phyloP scores from a whole-genome alignment of 1,140 invertebrate species.

The Microplitis demolitor region DNA sequence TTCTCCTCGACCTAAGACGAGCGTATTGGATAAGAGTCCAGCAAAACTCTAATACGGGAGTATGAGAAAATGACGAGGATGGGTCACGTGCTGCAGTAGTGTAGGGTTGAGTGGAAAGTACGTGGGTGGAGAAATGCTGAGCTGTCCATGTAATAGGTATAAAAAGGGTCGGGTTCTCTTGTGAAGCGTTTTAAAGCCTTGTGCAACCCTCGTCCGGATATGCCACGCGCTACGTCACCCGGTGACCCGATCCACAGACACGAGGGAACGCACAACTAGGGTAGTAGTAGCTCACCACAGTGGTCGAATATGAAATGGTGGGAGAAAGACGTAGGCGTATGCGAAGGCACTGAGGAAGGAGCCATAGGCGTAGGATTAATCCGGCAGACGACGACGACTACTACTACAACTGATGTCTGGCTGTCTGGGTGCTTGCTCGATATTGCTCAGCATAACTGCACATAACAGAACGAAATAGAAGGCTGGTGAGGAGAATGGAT shows the following conservation, averaged over 20 bases:
- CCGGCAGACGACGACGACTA: neutral
- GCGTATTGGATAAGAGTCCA: neutral
- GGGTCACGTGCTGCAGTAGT: too few species aligned
- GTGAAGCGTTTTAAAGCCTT: constrained; percentile 13
- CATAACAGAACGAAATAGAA: too few species aligned
- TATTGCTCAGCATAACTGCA: too few species aligned
- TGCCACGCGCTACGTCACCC: constrained; percentile 28
- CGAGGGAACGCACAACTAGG: constrained; percentile 40
- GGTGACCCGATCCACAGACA: constrained; percentile 44
- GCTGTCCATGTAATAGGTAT: too few species aligned
- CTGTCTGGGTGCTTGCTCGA: too few species aligned
- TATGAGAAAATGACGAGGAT: too few species aligned
- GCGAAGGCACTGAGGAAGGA: constrained; percentile 19
- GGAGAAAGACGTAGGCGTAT: constrained; percentile 33
- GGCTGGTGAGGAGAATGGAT: too few species aligned
- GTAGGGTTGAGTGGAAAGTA: too few species aligned
- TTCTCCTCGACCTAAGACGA: neutral
- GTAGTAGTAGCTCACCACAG: constrained; percentile 41
- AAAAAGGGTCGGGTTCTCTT: too few species aligned
- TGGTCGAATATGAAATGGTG: constrained; percentile 18
- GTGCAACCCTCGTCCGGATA: constrained; percentile 13
- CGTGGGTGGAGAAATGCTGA: too few species aligned
- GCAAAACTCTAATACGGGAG: too few species aligned
- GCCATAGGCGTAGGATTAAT: constrained; percentile 24
- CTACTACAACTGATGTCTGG: neutral